Evolutionary conservation across 2,113 vertebrate species (phyloP), one percentile per base, ranked within the genome.

Genomic region (Sisor rabdophorus): DNA sequence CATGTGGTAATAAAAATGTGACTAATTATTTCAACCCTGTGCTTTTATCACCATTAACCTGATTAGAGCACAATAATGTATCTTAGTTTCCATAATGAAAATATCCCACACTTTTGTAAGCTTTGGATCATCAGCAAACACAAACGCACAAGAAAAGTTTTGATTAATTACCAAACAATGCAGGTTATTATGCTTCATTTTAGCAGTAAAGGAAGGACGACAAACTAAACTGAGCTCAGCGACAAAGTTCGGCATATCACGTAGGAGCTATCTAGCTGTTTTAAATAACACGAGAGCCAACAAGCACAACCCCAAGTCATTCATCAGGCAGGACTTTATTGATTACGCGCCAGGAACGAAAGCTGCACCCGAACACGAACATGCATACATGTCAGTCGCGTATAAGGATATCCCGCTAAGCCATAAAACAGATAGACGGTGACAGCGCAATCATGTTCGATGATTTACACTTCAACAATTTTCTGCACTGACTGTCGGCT

Each of bases 401-500:
- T 78, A 73, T 73, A 50, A 63, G 69, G 52, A n/a, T 56, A 65
- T 78, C 59, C 47, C 24, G 12, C 69, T 26, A 52, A 32, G 52
- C 60, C 22, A 53, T 78, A 72, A 73, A 72, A 73, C 19, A 4
- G 69, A 71, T 73, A 73, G 69, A 78, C 56, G 77, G 77, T 78
- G 77, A 80, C 78, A 77, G 75, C 67, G 75, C 71, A 80, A 76
- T 77, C 76, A 77, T 75, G 75, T 75, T 71, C 56, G 59, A 63
- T 71, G 81, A 73, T 65, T 64, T 78, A 78, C 24, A 15, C 69
- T 65, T 65, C 50, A 73, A 17, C 60, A 73, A 56, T 19, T 78
- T 61, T 50, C 75, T 32, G 22, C 64, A 59, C 69, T 72, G 59
- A 78, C 77, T 78, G 70, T 73, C 69, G 65, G 22, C 50, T 30